These are phyloP conservation scores for Hydra vulgaris DNA, from an alignment of 30 jellyfish, hydroid and myxozoan genomes.

Conservation along the genomic window DNA sequence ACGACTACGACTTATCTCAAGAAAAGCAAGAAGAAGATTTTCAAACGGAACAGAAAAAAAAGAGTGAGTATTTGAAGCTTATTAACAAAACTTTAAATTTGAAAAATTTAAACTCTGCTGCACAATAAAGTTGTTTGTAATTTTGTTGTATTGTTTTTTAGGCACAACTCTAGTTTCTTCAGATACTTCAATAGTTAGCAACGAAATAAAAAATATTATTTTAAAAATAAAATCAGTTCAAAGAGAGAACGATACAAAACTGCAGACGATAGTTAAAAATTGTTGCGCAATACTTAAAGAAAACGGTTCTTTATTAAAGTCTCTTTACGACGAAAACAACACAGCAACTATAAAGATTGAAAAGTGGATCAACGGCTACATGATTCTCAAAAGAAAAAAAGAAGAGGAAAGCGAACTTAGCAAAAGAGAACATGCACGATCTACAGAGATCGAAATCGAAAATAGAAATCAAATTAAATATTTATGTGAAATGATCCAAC, in stretches of 20 bases:
- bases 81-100: no score
- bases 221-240: not conserved
- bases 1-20: not conserved
- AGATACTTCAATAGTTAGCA: not conserved
- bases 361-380: conserved; percentile 29
- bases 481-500: conserved; percentile 18
- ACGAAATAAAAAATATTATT: not conserved
- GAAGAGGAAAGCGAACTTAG: conserved; percentile 8
- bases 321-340: conserved; percentile 11
- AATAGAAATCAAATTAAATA: conserved; percentile 8
- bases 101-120: no score
- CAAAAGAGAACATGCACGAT: conserved; percentile 11
- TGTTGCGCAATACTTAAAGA: conserved; percentile 4
- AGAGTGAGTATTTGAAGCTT: not conserved
- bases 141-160: no score
- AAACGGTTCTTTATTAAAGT: not conserved
- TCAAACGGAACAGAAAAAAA: not conserved
- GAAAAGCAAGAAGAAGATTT: not conserved
- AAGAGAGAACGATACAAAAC: not conserved
- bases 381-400: conserved; percentile 16
- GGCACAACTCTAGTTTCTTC: not conserved
- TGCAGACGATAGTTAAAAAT: not conserved
- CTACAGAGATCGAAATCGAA: conserved; percentile 12
- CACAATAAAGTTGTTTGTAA: no score
- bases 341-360: conserved; percentile 1